Percentiles rank a stretch among this genome's conserved stretches.
Conservation (phyloP, 92 coral and sea anemone species). For the Paramuricea clavata region DNA sequence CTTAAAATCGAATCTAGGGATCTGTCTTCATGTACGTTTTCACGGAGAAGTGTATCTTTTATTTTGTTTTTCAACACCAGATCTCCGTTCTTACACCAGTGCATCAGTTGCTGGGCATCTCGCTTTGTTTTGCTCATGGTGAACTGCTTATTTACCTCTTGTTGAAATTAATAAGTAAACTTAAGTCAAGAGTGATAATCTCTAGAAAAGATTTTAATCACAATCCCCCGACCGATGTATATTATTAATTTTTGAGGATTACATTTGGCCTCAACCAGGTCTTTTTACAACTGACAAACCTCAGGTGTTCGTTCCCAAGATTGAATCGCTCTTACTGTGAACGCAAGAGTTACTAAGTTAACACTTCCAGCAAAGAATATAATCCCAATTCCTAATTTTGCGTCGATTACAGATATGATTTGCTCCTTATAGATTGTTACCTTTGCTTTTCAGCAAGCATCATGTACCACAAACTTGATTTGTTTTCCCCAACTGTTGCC, state of each 20-base stretch:
- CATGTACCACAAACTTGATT: too few relatives aligned
- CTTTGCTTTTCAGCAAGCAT: too few relatives aligned
- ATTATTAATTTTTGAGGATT: too few relatives aligned
- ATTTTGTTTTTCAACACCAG: constrained; percentile 89
- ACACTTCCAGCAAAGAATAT: not conserved
- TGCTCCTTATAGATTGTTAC: too few relatives aligned
- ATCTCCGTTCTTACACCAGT: constrained; percentile 86
- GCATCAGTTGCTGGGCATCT: not conserved
- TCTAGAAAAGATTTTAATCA: not conserved
- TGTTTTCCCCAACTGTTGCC: too few relatives aligned
- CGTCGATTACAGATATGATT: too few relatives aligned
- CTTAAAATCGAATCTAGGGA: constrained; percentile 67
- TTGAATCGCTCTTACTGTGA: not conserved
- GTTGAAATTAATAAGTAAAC: not conserved
- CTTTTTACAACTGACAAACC: not conserved
- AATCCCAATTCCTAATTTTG: not conserved
- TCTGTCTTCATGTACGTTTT: constrained; percentile 91
- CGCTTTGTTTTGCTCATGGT: constrained; percentile 20
- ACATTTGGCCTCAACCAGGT: not conserved
- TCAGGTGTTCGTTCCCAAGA: not conserved
- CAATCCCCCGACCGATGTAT: not conserved
- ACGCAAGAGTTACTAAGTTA: not conserved
- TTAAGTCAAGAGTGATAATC: not conserved
- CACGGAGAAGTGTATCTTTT: constrained; percentile 85
- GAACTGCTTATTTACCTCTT: not conserved